Evolutionary conservation across 2,888 invertebrate genomes (phyloP), one percentile per base, ranked within the genome.

Genomic region (Minunthozetes semirufus): DNA sequence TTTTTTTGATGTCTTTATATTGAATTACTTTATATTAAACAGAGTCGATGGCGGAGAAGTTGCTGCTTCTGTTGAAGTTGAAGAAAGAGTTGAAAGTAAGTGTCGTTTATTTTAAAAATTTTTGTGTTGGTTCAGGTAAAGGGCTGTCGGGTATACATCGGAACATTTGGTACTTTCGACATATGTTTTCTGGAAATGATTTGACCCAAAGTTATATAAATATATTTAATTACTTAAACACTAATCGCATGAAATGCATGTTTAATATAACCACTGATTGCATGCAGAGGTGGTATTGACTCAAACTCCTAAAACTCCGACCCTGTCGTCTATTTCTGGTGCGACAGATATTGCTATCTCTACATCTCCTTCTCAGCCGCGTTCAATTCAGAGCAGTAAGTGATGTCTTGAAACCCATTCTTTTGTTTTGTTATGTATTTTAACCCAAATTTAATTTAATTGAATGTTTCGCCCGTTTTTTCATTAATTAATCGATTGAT

Each of bases 11-110:
- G 53, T 53, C 22, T 53, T 22, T 15, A 42, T 19, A 33, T 48
- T 17, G n/a, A 29, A 17, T n/a, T 50, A n/a, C n/a, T 68, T 68
- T 15, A 9, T 42, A 25, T 61, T 15, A 6, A 33, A 63, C 29
- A 70, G 70, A 48, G 2, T 27, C 1, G 70, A 70, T 9, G 48
- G 70, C 25, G 42, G 25, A 25, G 72, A 71, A 1, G 56, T 68
- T 11, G 29, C 53, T 13, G 56, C 15, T n/a, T 13, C 61, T 29
- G 48, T 38, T 0, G 71, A 75, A 75, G 53, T 50, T 13, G 75
- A 75, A n/a, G 75, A 75, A n/a, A 71, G 33, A 72, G 9, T 72
- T n/a, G 75, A 75, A 61, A 56, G 75, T 75, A 61, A 72, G 75
- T 72, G 0, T 17, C 3, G 11, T 56, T 53, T 1, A 15, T 22